phyloP scores from a whole-genome alignment of 2,797 vertebrate genomes.

The Leucoraja ocellata region DNA sequence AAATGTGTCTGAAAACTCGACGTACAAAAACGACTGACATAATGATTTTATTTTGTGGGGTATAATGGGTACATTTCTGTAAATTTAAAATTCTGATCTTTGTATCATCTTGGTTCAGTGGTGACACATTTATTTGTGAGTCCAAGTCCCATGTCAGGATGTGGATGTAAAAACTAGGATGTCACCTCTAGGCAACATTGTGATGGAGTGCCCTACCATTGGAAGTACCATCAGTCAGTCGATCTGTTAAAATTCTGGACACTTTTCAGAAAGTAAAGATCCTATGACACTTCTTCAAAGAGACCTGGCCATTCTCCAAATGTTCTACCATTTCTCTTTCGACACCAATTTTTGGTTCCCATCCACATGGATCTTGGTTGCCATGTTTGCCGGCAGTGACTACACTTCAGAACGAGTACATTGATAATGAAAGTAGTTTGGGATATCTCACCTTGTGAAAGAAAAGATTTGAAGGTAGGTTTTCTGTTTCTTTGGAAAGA shows the following conservation, averaged over 20 bases:
- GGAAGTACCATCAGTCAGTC: background rate
- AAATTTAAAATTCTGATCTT: constrained; percentile 3
- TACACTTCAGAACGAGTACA: background rate
- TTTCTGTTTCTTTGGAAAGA: background rate
- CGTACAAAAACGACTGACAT: background rate
- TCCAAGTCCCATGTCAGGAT: background rate
- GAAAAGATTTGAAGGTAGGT: background rate
- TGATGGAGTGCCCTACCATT: background rate
- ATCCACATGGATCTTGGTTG: background rate
- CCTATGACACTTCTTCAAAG: background rate
- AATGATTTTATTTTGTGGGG: background rate
- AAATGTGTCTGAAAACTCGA: background rate
- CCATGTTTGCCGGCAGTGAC: background rate
- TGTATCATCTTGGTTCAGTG: background rate
- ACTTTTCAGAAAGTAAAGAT: background rate
- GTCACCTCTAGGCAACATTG: background rate
- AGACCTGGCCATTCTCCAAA: background rate
- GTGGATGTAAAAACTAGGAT: background rate
- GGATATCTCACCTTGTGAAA: background rate
- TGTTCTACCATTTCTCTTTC: background rate
- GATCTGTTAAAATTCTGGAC: background rate
- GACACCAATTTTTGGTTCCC: background rate
- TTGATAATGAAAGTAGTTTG: background rate
- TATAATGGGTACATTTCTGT: background rate
- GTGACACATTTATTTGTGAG: background rate